phyloP scores from a whole-genome alignment of 2,113 vertebrate species.

The Origma solitaria region DNA sequence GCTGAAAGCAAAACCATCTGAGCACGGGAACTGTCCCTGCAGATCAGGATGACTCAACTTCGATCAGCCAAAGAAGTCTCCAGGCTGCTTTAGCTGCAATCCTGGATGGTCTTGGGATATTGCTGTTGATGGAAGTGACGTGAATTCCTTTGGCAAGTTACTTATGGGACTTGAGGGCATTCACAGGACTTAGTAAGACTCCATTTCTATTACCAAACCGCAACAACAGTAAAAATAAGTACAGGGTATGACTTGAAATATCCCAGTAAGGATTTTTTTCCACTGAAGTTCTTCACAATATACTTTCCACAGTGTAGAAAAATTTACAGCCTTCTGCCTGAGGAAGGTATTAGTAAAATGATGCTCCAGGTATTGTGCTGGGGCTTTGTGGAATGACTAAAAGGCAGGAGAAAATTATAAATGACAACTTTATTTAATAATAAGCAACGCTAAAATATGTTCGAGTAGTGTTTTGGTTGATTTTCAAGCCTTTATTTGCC shows the following conservation, averaged over 20 bases:
- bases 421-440: conserved; percentile 17
- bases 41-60: neutral
- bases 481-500: conserved; percentile 5
- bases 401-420: neutral
- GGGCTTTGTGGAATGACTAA: neutral
- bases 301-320: neutral
- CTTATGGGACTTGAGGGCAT: neutral
- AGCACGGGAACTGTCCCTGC: neutral
- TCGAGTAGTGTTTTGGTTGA: neutral
- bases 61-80: neutral
- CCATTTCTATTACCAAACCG: neutral
- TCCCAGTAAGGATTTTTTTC: neutral
- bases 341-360: neutral
- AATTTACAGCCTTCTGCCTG: neutral
- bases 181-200: neutral
- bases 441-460: neutral
- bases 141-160: neutral
- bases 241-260: neutral
- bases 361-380: neutral
- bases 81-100: neutral
- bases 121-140: neutral
- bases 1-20: neutral
- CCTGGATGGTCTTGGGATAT: neutral
- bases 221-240: neutral
- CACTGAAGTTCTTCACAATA: neutral